Base-by-base conservation (phyloP, 2,113 vertebrate genomes). In the Sylvicapra grimmia region DNA sequence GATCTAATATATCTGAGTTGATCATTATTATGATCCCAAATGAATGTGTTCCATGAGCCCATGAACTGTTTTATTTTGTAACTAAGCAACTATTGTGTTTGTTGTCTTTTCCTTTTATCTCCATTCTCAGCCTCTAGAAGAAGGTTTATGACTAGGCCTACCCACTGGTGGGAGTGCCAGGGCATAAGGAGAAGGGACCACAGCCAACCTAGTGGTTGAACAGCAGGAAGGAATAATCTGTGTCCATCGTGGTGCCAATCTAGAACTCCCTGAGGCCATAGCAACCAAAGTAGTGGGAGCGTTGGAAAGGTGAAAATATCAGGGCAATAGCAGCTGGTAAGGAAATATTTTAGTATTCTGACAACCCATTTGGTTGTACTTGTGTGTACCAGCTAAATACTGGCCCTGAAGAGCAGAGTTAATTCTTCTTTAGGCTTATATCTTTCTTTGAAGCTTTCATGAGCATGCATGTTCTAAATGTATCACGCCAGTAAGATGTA, bases 271-370 rank as follows among this genome's bases (percentile, higher is more conserved):
- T 63, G 40, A 63, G 12, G 13, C 49, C 59, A 40, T 8, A 13
- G 51, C 75, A 90, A 19, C 40, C 19, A 5, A 91, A 82, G 65
- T 8, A 23, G 25, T 84, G 51, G 53, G 21, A 93, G 4, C 13
- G 5, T 8, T 77, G 3, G 21, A 47, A 65, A 47, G 72, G 40
- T n/a, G 4, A 49, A 56, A 80, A 8, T 68, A 65, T 40, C 75
- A 88, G 31, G 33, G 25, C 8, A 21, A 23, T 19, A 92, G 82
- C 56, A 56, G 25, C 5, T 44, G 5, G n/a, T 86, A 58, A 54
- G 94, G 31, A 93, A 87, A 56, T 31, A 63, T 61, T 96, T 91
- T 25, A 68, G 18, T 83, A 33, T 96, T 94, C 89, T 90, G 23
- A 83, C 31, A 51, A 8, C 59, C 59, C 36, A 8, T 53, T 2